Percentiles rank a stretch among this genome's conserved stretches.
These are phyloP conservation scores for Temnothorax ravouxi DNA, from an alignment of 2,888 invertebrate genomes.

Conservation along the genomic window DNA sequence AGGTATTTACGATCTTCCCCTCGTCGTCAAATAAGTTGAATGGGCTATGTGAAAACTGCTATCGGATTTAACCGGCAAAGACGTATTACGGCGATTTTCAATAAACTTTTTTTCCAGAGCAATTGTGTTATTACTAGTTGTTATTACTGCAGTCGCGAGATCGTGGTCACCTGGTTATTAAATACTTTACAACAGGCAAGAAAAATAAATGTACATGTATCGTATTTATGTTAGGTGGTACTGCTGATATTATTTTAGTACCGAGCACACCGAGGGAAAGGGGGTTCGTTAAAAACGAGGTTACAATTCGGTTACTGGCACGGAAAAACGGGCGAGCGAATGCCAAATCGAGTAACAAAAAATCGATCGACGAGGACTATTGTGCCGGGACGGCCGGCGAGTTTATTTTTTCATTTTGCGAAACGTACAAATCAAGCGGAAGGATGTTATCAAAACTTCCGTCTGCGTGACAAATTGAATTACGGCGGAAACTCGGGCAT, in stretches of 20 bases:
- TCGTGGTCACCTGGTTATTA: conserved; percentile 8
- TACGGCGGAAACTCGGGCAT: conserved; percentile 71
- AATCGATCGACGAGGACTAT: conserved; percentile 68
- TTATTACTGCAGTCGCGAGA: neutral
- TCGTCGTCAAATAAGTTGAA: neutral
- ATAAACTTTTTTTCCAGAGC: neutral
- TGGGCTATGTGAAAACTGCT: neutral
- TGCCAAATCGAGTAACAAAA: conserved; percentile 58
- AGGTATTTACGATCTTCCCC: conserved; percentile 38
- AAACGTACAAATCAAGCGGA: conserved; percentile 77
- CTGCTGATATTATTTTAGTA: conserved; percentile 58
- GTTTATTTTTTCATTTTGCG: conserved; percentile 60
- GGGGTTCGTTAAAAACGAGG: conserved; percentile 69
- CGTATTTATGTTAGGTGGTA: conserved; percentile 36
- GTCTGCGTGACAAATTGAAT: conserved; percentile 79
- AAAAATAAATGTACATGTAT: conserved; percentile 45
- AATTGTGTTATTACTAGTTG: neutral
- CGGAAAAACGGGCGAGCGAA: conserved; percentile 33
- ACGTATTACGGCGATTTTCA: neutral
- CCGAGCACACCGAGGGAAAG: conserved; percentile 47
- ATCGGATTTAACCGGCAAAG: conserved; percentile 19
- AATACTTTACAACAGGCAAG: conserved; percentile 11
- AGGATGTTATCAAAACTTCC: conserved; percentile 79
- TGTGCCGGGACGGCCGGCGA: conserved; percentile 59
- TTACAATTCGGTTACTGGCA: conserved; percentile 65